These are phyloP conservation scores for Euwallacea similis DNA, from an alignment of 1,140 invertebrate genomes.

Conservation along the genomic window DNA sequence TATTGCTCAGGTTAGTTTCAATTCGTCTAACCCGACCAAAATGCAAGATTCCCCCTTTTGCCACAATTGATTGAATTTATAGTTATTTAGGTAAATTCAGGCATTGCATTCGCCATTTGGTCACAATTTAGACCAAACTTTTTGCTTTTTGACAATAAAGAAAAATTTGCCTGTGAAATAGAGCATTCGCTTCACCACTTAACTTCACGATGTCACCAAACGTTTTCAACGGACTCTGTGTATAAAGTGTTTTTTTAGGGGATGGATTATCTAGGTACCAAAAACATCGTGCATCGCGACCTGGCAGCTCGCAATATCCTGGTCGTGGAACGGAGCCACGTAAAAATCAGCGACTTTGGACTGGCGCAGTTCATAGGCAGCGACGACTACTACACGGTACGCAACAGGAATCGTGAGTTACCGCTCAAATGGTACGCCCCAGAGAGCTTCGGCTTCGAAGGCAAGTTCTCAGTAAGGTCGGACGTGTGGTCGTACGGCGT, in stretches of 20 bases:
- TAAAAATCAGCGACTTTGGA: constrained; percentile 93
- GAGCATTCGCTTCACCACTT: no score
- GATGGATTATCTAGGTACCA: constrained; percentile 83
- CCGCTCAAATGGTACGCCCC: constrained; percentile 90
- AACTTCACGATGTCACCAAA: no score
- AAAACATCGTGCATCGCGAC: constrained; percentile 85
- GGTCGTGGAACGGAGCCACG: constrained; percentile 74
- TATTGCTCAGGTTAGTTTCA: constrained; percentile 63
- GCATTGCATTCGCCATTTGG: no score
- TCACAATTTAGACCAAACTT: no score
- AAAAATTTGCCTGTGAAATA: no score
- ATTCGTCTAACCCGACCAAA: no score
- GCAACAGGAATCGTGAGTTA: constrained; percentile 68
- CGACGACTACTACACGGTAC: constrained; percentile 78
- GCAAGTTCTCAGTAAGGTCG: constrained; percentile 75
- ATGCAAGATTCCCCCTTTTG: no score
- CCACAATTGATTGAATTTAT: no score
- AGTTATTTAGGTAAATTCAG: no score
- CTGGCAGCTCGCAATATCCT: constrained; percentile 85
- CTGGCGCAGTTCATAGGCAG: constrained; percentile 77
- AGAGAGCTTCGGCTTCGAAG: constrained; percentile 71
- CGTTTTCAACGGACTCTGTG: no score
- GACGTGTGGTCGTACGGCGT: constrained; percentile 96
- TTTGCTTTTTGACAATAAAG: no score
- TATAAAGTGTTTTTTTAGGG: constrained; percentile 53